Evolutionary conservation across 1,140 invertebrate species (phyloP).

Genomic region (Phortica variegata): DNA sequence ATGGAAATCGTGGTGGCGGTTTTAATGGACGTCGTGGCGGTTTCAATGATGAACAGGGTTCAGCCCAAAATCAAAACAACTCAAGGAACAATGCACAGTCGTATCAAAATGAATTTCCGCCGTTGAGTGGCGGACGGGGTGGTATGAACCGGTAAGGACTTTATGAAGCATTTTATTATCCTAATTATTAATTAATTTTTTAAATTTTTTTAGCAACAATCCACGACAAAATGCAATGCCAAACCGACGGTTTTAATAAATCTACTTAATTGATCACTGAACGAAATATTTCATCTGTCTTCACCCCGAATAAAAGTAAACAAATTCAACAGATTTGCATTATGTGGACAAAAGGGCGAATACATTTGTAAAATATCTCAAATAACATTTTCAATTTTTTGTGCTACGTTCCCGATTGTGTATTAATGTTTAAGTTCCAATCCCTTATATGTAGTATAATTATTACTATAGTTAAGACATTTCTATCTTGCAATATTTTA

Average conservation of each 20-base stretch:
- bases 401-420: too few species aligned
- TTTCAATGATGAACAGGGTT: conserved; percentile 50
- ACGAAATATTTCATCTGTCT: too few species aligned
- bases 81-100: conserved; percentile 55
- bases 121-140: conserved; percentile 26
- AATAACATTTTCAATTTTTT: too few species aligned
- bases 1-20: conserved; percentile 44
- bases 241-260: conserved; percentile 15
- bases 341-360: too few species aligned
- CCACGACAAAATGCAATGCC: conserved; percentile 20
- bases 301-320: too few species aligned
- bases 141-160: conserved; percentile 33
- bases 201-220: conserved; percentile 22
- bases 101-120: conserved; percentile 50
- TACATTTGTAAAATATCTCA: too few species aligned
- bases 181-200: neutral
- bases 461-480: too few species aligned
- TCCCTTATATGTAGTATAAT: too few species aligned
- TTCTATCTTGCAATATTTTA: too few species aligned
- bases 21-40: conserved; percentile 21
- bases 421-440: too few species aligned
- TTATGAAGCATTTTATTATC: neutral
- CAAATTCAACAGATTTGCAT: too few species aligned
- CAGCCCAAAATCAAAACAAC: conserved; percentile 21
- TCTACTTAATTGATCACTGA: too few species aligned